Percentiles rank a stretch among this genome's conserved stretches.
These are phyloP conservation scores for Arion vulgaris DNA, from an alignment of 1,140 invertebrate genomes.

Conservation along the genomic window DNA sequence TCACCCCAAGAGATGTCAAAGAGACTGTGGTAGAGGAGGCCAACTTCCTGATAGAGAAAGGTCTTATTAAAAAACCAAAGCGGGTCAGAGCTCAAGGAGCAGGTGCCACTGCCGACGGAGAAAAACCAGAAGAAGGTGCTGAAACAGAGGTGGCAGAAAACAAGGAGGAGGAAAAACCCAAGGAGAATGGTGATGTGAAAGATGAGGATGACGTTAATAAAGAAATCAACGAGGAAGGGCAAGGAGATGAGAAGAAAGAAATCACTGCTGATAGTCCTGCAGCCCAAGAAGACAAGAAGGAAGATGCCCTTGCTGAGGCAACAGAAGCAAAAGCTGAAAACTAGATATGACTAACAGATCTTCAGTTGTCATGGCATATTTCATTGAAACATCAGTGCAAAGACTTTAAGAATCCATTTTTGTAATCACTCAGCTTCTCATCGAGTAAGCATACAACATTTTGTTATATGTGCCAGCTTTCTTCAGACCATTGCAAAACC, in stretches of 20 bases:
- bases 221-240: not conserved
- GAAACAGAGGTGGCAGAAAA: slow-evolving; percentile 32
- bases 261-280: not conserved
- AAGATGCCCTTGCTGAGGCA: slow-evolving; percentile 16
- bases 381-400: not conserved
- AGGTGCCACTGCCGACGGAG: slow-evolving; percentile 29
- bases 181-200: slow-evolving; percentile 42
- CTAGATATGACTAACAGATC: no score
- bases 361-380: not conserved
- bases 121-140: slow-evolving; percentile 50
- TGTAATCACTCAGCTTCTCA: no score
- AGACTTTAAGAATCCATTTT: no score
- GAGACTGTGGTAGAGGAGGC: slow-evolving; percentile 74
- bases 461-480: slow-evolving; percentile 4
- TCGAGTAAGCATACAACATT: not conserved
- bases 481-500: slow-evolving; percentile 1
- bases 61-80: slow-evolving; percentile 73
- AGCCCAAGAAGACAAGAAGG: slow-evolving; percentile 15
- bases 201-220: slow-evolving; percentile 25
- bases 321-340: slow-evolving; percentile 16
- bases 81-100: slow-evolving; percentile 66
- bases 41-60: slow-evolving; percentile 74
- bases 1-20: slow-evolving; percentile 69
- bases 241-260: not conserved
- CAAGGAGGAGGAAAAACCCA: slow-evolving; percentile 46